A percentile compares a stretch with the other conserved stretches of the same genome.
phyloP scores from a whole-genome alignment of 1,140 invertebrate genomes.

The Cydia strobilella region DNA sequence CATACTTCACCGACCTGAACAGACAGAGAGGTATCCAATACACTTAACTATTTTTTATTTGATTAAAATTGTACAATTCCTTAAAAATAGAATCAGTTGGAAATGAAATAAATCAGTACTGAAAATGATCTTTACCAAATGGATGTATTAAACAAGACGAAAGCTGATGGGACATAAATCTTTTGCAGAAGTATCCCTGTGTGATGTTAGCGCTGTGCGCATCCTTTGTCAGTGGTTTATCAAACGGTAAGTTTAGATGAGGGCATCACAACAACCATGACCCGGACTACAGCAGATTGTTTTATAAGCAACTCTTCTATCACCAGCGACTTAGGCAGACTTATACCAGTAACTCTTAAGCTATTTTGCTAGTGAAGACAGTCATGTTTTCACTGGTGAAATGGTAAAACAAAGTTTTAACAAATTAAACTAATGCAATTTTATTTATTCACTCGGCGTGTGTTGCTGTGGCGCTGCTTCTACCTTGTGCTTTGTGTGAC shows the following conservation, averaged over 20 bases:
- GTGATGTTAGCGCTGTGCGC: conserved; percentile 79
- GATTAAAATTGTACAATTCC: conserved; percentile 47
- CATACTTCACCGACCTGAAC: conserved; percentile 80
- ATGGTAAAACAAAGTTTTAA: conserved; percentile 50
- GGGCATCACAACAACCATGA: conserved; percentile 59
- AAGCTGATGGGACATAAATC: conserved; percentile 80
- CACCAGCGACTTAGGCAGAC: conserved; percentile 62
- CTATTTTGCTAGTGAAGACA: conserved; percentile 55
- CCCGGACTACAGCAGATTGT: conserved; percentile 52
- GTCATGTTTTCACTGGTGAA: conserved; percentile 8
- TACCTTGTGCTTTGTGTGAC: conserved; percentile 82
- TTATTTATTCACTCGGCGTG: conserved; percentile 80
- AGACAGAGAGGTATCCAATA: conserved; percentile 79
- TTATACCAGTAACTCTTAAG: conserved; percentile 58
- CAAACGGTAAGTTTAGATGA: conserved; percentile 79
- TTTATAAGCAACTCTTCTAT: conserved; percentile 41
- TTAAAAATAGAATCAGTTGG: conserved; percentile 38
- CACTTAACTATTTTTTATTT: conserved; percentile 64
- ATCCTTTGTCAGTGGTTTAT: conserved; percentile 78
- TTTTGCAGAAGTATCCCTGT: conserved; percentile 81
- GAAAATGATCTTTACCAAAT: conserved; percentile 19
- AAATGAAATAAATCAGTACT: conserved; percentile 22
- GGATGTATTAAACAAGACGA: conserved; percentile 54
- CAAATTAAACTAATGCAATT: conserved; percentile 76
- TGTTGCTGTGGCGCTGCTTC: conserved; percentile 80